phyloP scores from a whole-genome alignment of 2,113 vertebrate species.

The Nycticorax nycticorax region DNA sequence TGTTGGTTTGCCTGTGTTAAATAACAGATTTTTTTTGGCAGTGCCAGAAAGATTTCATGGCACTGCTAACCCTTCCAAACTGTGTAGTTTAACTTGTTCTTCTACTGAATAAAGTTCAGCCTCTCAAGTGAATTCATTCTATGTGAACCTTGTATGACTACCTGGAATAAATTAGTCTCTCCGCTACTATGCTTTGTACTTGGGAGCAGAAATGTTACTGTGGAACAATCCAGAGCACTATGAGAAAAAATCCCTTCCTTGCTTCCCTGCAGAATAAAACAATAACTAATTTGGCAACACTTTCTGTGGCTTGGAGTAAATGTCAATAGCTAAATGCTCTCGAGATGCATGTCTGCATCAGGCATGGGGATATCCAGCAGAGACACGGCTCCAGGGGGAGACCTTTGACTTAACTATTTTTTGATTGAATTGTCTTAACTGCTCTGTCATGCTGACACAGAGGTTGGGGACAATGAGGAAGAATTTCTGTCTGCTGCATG shows the following conservation, averaged over 20 bases:
- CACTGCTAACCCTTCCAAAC: neutral
- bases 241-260: neutral
- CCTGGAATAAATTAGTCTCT: neutral
- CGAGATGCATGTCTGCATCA: neutral
- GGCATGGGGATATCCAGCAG: conserved; percentile 35
- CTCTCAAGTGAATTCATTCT: neutral
- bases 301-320: neutral
- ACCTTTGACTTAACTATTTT: conserved; percentile 51
- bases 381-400: conserved; percentile 3
- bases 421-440: conserved; percentile 23
- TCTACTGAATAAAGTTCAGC: neutral
- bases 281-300: neutral
- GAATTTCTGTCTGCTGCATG: conserved; percentile 21
- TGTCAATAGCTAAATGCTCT: neutral
- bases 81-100: neutral
- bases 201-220: neutral
- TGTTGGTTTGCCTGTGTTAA: neutral
- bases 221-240: neutral
- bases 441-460: neutral
- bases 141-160: neutral
- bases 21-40: neutral
- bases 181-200: neutral
- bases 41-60: neutral
- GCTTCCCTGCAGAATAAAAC: neutral
- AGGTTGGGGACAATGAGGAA: neutral